phyloP scores from a whole-genome alignment of 2,888 invertebrate genomes.

The Choreutis nemorana region DNA sequence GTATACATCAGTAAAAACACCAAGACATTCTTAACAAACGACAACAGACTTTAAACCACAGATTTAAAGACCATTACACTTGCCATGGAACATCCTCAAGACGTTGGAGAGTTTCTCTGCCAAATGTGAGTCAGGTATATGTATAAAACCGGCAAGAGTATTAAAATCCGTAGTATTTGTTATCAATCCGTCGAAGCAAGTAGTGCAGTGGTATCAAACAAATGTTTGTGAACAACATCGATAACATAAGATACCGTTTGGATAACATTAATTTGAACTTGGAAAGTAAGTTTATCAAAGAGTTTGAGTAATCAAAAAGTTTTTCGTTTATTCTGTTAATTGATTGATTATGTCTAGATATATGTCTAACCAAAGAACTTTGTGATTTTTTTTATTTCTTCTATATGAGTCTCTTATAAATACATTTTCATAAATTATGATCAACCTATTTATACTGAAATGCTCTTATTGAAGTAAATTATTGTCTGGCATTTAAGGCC shows the following conservation, averaged over 20 bases:
- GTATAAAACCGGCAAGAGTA: constrained; percentile 43
- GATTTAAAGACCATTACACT: too few species aligned
- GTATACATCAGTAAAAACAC: constrained; percentile 4
- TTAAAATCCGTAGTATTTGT: constrained; percentile 33
- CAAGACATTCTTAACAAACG: too few species aligned
- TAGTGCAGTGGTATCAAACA: constrained; percentile 14
- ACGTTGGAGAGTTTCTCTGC: constrained; percentile 38
- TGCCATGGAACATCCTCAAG: too few species aligned
- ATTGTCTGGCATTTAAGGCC: constrained; percentile 12
- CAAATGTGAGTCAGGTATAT: constrained; percentile 43
- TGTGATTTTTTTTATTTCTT: neutral
- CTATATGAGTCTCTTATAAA: too few species aligned
- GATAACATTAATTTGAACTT: constrained; percentile 37
- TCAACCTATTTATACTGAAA: too few species aligned
- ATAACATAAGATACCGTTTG: constrained; percentile 37
- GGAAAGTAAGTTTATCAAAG: constrained; percentile 31
- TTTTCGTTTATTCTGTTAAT: too few species aligned
- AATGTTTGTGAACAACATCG: constrained; percentile 51
- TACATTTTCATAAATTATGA: too few species aligned
- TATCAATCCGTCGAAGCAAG: constrained; percentile 18
- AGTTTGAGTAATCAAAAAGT: neutral
- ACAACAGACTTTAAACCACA: too few species aligned
- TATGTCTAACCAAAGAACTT: neutral
- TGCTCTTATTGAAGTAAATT: too few species aligned
- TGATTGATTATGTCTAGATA: too few species aligned